Base-by-base conservation (phyloP, 1,140 invertebrate species). In the Stenopsyche tienmushanensis region DNA sequence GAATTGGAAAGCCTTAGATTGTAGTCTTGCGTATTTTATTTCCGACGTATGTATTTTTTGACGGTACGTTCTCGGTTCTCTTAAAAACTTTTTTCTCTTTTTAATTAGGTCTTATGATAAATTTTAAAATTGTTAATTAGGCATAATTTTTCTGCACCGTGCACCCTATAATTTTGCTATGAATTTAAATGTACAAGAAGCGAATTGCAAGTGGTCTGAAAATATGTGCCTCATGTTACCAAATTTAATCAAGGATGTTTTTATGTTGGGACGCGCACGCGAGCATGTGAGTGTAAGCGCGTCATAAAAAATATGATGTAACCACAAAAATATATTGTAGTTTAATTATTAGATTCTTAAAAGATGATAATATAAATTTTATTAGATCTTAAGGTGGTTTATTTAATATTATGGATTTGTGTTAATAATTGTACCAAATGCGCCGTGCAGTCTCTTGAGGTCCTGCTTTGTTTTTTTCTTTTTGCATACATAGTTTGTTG, bases 211-310 rank as follows among this genome's bases (percentile, higher is more conserved):
- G 65, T 70, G 69, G 69, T 70, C 69, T 70, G 69, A 70, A 67
- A 45, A 62, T 42, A 67, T 67, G 69, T 70, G 69, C 69, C 69
- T 70, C 69, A 67, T 64, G 69, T 70, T 70, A 70, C 69, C 69
- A 70, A 70, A 67, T 64, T 60, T 50, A 59, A 34, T 34, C 5
- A 34, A 7, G 29, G 29, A 45, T 53, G 39, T 39, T 52, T 53
- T 42, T 50, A 50, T 57, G 34, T 25, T 53, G 21, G 34, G 45
- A 20, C 52, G 39, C 50, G 42, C 50, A 54, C 49, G 24, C 34
- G 20, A 25, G 41, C 15, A 57, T 13, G 8, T 50, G 47, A 3
- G 10, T 50, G 7, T 54, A 5, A 24, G 18, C 10, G 17, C 18
- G 5, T 47, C 10, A 3, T 54, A 54, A 26, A 54, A 54, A 24